Conservation (phyloP, 2,797 vertebrate genomes). For the Acestrorhynchus altus region DNA sequence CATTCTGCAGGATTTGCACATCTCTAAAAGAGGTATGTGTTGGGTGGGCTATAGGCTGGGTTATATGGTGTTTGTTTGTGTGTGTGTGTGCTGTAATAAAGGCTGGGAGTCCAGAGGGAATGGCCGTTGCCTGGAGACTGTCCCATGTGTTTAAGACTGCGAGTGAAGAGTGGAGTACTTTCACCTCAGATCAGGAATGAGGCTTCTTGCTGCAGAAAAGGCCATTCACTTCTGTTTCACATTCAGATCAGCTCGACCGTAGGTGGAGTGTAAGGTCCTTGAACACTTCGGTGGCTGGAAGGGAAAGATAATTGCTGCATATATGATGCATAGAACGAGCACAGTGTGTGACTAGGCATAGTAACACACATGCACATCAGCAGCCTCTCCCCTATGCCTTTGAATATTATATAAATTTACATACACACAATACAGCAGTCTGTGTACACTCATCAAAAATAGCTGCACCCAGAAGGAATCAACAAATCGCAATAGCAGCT, state of each 20-base stretch:
- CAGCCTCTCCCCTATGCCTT: not conserved
- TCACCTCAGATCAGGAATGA: slow-evolving; percentile 1
- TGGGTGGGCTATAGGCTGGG: not conserved
- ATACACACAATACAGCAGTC: too few relatives aligned
- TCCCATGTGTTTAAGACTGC: not conserved
- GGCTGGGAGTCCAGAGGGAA: not conserved
- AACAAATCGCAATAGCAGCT: too few relatives aligned
- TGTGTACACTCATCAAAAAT: too few relatives aligned
- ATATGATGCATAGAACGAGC: not conserved
- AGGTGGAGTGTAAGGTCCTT: slow-evolving; percentile 8
- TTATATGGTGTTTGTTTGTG: not conserved
- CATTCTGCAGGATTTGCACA: too few relatives aligned
- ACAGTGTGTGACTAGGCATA: not conserved
- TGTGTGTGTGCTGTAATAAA: slow-evolving; percentile 1
- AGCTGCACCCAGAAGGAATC: too few relatives aligned
- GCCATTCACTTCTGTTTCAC: not conserved
- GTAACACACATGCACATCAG: not conserved
- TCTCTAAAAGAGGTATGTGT: not conserved
- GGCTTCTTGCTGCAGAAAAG: not conserved
- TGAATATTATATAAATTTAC: not conserved
- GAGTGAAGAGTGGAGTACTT: not conserved
- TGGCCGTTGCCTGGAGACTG: slow-evolving; percentile 1
- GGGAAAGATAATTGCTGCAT: slow-evolving; percentile 3
- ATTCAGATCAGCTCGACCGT: not conserved
- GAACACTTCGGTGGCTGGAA: not conserved